Conservation (phyloP, 1,140 invertebrate genomes). For the Lepidotrigona ventralis region DNA sequence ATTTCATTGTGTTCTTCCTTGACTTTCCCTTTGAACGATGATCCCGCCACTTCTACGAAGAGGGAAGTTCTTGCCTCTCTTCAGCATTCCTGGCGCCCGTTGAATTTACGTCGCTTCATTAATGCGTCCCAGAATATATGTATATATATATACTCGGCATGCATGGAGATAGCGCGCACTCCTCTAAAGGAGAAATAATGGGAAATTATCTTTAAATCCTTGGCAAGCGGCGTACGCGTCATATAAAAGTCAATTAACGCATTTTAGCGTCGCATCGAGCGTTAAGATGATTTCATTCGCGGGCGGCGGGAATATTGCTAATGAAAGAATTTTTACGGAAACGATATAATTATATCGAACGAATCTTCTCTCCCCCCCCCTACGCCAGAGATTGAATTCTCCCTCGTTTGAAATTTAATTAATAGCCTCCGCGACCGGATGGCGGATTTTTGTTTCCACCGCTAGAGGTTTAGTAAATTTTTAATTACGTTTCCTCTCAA, state of each 20-base stretch:
- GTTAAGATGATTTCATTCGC: background rate
- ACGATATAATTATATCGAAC: background rate
- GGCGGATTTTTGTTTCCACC: background rate
- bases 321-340: no score
- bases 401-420: background rate
- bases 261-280: constrained; percentile 29
- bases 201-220: constrained; percentile 28
- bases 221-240: background rate
- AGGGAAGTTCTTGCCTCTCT: constrained; percentile 5
- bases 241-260: constrained; percentile 53
- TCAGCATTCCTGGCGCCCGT: constrained; percentile 2
- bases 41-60: background rate
- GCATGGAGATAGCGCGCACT: background rate
- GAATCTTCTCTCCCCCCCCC: no score
- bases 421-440: background rate
- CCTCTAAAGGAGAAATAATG: constrained; percentile 10
- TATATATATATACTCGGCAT: background rate
- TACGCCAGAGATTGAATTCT: no score
- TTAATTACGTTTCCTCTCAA: background rate
- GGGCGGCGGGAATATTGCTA: background rate
- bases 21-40: background rate
- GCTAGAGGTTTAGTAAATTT: background rate
- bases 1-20: background rate
- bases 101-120: constrained; percentile 35
- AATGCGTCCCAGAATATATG: background rate